These are phyloP conservation scores for Acrossocheilus fasciatus DNA, from an alignment of 2,797 vertebrate species.

Conservation along the genomic window DNA sequence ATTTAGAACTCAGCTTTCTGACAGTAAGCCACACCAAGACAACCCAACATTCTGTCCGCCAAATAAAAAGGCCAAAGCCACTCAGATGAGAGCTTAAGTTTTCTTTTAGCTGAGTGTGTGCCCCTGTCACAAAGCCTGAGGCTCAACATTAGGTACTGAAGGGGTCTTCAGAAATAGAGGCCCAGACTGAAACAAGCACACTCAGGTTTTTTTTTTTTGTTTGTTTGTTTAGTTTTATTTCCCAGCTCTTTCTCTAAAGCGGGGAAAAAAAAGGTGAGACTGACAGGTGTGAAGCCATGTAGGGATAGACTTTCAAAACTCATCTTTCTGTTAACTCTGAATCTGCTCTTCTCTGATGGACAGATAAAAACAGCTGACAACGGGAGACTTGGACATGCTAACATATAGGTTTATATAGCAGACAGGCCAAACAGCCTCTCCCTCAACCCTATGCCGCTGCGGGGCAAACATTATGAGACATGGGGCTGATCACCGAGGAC, in stretches of 20 bases:
- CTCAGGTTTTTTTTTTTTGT: slow-evolving; percentile 9
- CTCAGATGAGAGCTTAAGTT: slow-evolving; percentile 51
- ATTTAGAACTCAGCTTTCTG: slow-evolving; percentile 55
- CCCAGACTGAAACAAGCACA: slow-evolving; percentile 21
- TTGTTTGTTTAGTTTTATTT: neutral
- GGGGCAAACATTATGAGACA: slow-evolving; percentile 60
- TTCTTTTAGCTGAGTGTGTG: slow-evolving; percentile 55
- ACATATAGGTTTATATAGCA: slow-evolving; percentile 17
- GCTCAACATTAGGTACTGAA: slow-evolving; percentile 46
- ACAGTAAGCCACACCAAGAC: slow-evolving; percentile 53
- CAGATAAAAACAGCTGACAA: slow-evolving; percentile 26
- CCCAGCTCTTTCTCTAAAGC: neutral
- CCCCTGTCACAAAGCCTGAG: slow-evolving; percentile 46
- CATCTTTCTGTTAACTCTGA: neutral
- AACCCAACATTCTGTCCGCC: slow-evolving; percentile 26
- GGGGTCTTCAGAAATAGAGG: slow-evolving; percentile 51
- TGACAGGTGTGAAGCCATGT: neutral
- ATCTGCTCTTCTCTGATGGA: neutral
- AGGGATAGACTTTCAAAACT: slow-evolving; percentile 6
- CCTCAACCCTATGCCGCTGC: slow-evolving; percentile 32
- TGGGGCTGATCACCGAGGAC: slow-evolving; percentile 54
- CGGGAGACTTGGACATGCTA: neutral
- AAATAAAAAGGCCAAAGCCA: slow-evolving; percentile 44
- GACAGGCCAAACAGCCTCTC: neutral
- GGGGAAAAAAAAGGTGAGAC: neutral